Conservation (phyloP, 2,113 vertebrate genomes). For the Theristicus caerulescens region DNA sequence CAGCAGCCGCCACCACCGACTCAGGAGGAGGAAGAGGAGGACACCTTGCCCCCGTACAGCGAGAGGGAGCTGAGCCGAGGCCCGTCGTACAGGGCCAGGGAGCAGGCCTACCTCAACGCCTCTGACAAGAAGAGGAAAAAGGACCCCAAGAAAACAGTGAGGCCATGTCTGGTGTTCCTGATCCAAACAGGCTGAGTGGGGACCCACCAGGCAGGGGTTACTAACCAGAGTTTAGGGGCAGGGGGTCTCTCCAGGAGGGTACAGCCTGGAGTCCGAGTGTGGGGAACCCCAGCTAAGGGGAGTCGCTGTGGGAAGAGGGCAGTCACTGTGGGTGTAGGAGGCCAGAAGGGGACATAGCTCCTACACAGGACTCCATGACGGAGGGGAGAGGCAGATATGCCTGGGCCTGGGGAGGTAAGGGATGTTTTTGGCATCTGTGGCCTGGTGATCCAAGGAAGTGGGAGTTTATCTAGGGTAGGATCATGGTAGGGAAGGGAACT, state of each 20-base stretch:
- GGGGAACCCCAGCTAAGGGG: neutral
- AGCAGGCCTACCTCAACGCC: constrained; percentile 72
- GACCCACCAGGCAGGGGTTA: neutral
- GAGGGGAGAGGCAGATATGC: neutral
- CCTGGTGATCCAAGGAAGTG: neutral
- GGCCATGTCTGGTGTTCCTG: constrained; percentile 55
- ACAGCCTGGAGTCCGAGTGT: neutral
- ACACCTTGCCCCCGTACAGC: constrained; percentile 80
- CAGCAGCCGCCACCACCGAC: constrained; percentile 64
- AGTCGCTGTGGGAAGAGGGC: neutral
- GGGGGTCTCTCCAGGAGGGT: neutral
- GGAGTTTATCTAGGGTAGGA: neutral
- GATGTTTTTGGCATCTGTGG: neutral
- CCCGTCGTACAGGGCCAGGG: constrained; percentile 75
- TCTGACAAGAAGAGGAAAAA: constrained; percentile 81
- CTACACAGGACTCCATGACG: neutral
- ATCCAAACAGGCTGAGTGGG: constrained; percentile 25
- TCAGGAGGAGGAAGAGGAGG: constrained; percentile 76
- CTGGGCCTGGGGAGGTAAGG: neutral
- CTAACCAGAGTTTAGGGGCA: neutral
- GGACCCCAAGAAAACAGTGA: constrained; percentile 88
- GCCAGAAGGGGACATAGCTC: neutral
- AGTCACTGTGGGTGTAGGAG: neutral
- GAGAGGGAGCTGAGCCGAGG: constrained; percentile 81
- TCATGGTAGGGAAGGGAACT: neutral